Conservation (phyloP, 2,113 vertebrate species). For the Pimephales promelas region DNA sequence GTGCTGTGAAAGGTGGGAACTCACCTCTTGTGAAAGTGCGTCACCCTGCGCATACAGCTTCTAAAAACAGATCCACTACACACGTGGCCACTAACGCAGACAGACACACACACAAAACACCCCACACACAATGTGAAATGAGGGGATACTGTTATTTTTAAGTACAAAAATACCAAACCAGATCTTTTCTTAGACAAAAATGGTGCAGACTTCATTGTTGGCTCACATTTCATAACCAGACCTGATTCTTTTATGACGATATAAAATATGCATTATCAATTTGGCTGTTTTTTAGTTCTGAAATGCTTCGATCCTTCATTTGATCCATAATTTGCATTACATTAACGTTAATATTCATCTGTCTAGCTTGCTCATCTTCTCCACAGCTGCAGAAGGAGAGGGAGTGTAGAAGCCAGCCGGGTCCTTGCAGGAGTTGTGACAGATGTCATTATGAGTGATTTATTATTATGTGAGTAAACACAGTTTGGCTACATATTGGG, state of each 20-base stretch:
- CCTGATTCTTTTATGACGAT: background rate
- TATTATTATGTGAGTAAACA: constrained; percentile 1
- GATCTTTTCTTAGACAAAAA: constrained; percentile 21
- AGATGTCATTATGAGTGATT: constrained; percentile 20
- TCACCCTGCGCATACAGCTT: constrained; percentile 44
- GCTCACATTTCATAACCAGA: background rate
- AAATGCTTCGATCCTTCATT: background rate
- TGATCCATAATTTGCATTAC: background rate
- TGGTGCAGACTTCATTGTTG: background rate
- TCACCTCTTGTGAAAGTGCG: constrained; percentile 40
- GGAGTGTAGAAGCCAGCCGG: background rate
- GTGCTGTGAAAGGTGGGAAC: constrained; percentile 18
- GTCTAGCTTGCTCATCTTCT: constrained; percentile 37
- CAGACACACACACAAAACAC: background rate
- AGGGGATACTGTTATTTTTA: constrained; percentile 30
- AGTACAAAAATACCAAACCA: background rate
- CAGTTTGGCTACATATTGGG: constrained; percentile 10
- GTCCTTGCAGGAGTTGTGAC: background rate
- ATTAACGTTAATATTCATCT: background rate
- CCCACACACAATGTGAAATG: constrained; percentile 1
- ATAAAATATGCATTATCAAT: background rate
- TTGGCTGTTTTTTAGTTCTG: background rate
- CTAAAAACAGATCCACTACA: constrained; percentile 48
- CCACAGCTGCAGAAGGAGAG: background rate
- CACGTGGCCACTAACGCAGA: constrained; percentile 14